Base-by-base conservation (phyloP, 2,888 invertebrate species). In the Mycogona germanica region DNA sequence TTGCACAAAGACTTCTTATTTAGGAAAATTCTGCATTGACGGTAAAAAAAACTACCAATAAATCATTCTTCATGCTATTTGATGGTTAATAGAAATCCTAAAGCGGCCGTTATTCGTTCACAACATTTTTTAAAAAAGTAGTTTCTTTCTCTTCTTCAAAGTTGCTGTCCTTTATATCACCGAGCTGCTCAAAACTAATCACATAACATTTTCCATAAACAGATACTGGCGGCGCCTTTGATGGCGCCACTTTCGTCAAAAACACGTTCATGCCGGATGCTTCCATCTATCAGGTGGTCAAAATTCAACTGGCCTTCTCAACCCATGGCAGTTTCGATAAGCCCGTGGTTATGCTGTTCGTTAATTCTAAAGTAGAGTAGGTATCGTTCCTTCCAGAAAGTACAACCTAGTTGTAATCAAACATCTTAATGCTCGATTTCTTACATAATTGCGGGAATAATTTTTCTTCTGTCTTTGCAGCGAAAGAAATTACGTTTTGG, bases 161-260 rank as follows among this genome's bases (percentile, higher is more conserved):
- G n/a, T n/a, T n/a, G n/a, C n/a, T n/a, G n/a, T n/a, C n/a, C n/a
- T n/a, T n/a, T n/a, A n/a, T n/a, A n/a, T n/a, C n/a, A n/a, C n/a
- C n/a, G n/a, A n/a, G n/a, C n/a, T n/a, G n/a, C n/a, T n/a, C n/a
- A n/a, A n/a, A n/a, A 5, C 44, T 6, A n/a, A 46, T n/a, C n/a
- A n/a, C n/a, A n/a, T n/a, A n/a, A n/a, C n/a, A n/a, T n/a, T 23
- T 52, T 12, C n/a, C n/a, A n/a, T n/a, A n/a, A n/a, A n/a, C 23
- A 70, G 88, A 91, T 67, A 87, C 87, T 66, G 91, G 87, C 0
- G 89, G 88, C 0, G 86, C 86, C 64, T 91, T 91, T 62, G 84
- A 84, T 61, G 89, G 89, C 0, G 86, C 87, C 65, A 87, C 88
- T 19, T 82, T 83, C 57, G 69, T 91, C 1, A 57, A 57, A 14